Base-by-base conservation (phyloP, 2,113 vertebrate genomes). In the Symphodus melops region DNA sequence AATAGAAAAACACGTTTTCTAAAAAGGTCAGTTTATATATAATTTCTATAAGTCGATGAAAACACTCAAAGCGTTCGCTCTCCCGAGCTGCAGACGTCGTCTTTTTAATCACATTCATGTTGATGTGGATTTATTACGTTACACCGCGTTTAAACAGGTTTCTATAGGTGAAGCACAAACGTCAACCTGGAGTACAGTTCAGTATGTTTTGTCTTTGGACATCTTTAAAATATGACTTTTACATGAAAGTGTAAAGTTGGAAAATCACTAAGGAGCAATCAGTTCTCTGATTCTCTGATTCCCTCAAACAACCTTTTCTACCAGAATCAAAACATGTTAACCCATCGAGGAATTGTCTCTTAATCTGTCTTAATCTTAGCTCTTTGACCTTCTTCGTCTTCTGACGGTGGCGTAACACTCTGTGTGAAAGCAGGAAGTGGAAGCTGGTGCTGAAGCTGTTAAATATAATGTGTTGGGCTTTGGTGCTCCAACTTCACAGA, bases 401-500 rank as follows among this genome's bases (percentile, higher is more conserved):
- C 23, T 1, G 44, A 60, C 44, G n/a, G 52, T 68, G 56, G 48
- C 39, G 33, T 64, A 42, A 56, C 60, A 53, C 42, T 63, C 77
- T 73, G 62, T 65, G 68, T 58, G 58, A 72, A 83, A 57, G 59
- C 28, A 49, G 65, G n/a, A 8, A 21, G 0, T 69, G 66, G 77
- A 70, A 20, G 58, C 61, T 51, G 66, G 84, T 73, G 62, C 68
- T 64, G 75, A 85, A 75, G 67, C 13, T 75, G 78, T 83, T 76
- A 77, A 77, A 87, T 81, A 60, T 84, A 73, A 86, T 68, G 75
- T 13, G 59, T 58, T 53, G 48, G 56, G 20, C 44, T 78, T 72
- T n/a, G n/a, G 68, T 36, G 75, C 86, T 85, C 56, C 25, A 42
- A 39, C 69, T 79, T 75, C 69, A 75, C 14, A 14, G 59, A 78